phyloP scores from a whole-genome alignment of 1,140 invertebrate genomes.

The Pogonomyrmex barbatus region DNA sequence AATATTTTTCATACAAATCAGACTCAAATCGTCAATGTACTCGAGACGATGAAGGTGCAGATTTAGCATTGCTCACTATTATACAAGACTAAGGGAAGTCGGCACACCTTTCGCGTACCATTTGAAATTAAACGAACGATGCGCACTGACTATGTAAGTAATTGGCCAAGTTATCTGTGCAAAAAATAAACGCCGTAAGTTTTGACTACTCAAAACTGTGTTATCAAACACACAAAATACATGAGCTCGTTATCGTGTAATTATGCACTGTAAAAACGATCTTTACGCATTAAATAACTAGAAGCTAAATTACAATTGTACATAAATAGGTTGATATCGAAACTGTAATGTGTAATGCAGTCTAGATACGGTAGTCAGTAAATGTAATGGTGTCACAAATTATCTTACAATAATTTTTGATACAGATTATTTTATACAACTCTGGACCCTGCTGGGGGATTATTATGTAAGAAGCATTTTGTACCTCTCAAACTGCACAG shows the following conservation, averaged over 20 bases:
- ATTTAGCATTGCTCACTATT: slow-evolving; percentile 77
- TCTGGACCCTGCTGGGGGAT: slow-evolving; percentile 55
- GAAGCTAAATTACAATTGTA: slow-evolving; percentile 47
- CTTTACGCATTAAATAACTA: slow-evolving; percentile 59
- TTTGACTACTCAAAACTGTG: slow-evolving; percentile 46
- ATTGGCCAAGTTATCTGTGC: slow-evolving; percentile 74
- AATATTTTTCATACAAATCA: neutral
- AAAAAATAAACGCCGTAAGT: slow-evolving; percentile 50
- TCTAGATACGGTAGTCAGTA: slow-evolving; percentile 41
- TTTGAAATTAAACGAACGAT: slow-evolving; percentile 61
- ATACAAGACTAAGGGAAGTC: slow-evolving; percentile 76
- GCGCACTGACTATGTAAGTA: slow-evolving; percentile 65
- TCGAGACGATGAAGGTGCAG: slow-evolving; percentile 71
- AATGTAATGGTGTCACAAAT: slow-evolving; percentile 52
- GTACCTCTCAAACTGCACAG: slow-evolving; percentile 58
- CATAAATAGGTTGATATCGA: slow-evolving; percentile 58
- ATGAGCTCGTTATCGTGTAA: slow-evolving; percentile 64
- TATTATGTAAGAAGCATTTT: slow-evolving; percentile 58
- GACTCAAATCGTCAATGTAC: neutral
- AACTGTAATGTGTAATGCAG: slow-evolving; percentile 17
- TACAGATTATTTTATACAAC: slow-evolving; percentile 63
- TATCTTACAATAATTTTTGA: slow-evolving; percentile 62
- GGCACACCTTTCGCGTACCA: slow-evolving; percentile 69
- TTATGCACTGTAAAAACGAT: slow-evolving; percentile 61
- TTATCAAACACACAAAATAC: slow-evolving; percentile 34